Evolutionary conservation across 2,113 vertebrate genomes (phyloP), one percentile per base, ranked within the genome.

Genomic region (Neodontobutis hainanensis): DNA sequence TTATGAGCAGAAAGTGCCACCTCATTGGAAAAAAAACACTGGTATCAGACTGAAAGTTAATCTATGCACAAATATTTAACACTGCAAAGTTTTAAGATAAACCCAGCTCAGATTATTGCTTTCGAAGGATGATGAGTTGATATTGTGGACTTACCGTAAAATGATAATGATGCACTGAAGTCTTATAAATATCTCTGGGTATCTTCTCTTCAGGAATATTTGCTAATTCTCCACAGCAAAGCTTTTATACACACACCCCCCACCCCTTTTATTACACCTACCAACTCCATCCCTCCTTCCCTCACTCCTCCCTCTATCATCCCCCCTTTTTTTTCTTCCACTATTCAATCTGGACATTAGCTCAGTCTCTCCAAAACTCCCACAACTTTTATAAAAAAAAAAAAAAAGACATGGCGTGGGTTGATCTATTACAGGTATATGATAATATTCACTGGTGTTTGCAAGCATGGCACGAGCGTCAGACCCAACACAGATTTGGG

Each of bases 181-280:
- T 76, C 75, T 74, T 66, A 81, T 42, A 55, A 74, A 80, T 63
- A 61, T 70, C 55, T 68, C 59, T 58, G 45, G 68, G 50, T 68
- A 44, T 64, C 81, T 74, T 68, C 69, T 83, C 65, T 81, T 5
- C 47, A 58, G 75, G 59, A 89, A 83, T 89, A 87, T 83, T 70
- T 65, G 62, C 68, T 77, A 77, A 90, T 87, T 85, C 86, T 65
- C 63, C 59, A 65, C 61, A 62, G 57, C 67, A 48, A 65, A 12
- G 61, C 73, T 85, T 90, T 88, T 93, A 92, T 92, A 92, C 81
- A 61, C 70, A 83, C 84, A 77, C 71, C 67, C 65, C 35, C 14
- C 59, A 60, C 82, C 76, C 61, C 84, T 73, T 6, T 71, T 61
- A 78, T 73, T 76, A 71, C 71, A 61, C 73, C 83, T 67, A 68